A percentile compares a stretch with the other conserved stretches of the same genome.
Conservation (phyloP, 2,888 invertebrate genomes). For the Anodontia alba region DNA sequence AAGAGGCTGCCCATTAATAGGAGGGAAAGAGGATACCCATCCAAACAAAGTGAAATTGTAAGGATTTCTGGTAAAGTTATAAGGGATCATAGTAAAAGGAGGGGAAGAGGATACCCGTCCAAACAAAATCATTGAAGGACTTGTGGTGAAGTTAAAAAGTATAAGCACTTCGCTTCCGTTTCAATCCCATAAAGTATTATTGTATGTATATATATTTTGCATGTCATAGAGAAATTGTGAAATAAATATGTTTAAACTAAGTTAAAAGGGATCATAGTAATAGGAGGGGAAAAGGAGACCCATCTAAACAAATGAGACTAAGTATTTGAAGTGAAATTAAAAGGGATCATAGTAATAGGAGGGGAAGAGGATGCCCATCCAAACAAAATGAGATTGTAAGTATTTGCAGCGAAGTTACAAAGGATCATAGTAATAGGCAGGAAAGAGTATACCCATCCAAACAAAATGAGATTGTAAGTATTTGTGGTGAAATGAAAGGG, state of each 20-base stretch:
- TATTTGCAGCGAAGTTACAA: too few species aligned
- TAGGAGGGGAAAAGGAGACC: too few species aligned
- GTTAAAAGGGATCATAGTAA: too few species aligned
- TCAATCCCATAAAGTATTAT: too few species aligned
- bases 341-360: slow-evolving; percentile 96
- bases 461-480: slow-evolving; percentile 93
- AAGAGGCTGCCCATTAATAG: too few species aligned
- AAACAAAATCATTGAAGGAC: too few species aligned
- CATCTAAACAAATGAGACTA: too few species aligned
- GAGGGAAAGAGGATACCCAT: slow-evolving; percentile 95
- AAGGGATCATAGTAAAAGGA: slow-evolving; percentile 96
- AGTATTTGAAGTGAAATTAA: slow-evolving; percentile 97
- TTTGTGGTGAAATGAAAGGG: slow-evolving; percentile 93
- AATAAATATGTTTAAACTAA: too few species aligned
- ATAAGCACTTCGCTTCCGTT: too few species aligned
- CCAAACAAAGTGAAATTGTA: slow-evolving; percentile 94
- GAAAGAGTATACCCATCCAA: slow-evolving; percentile 93
- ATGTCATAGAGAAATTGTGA: too few species aligned
- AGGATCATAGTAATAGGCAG: slow-evolving; percentile 97
- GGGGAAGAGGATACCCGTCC: slow-evolving; percentile 95
- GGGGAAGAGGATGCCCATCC: slow-evolving; percentile 95
- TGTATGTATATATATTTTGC: too few species aligned
- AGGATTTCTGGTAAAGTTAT: slow-evolving; percentile 97
- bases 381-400: slow-evolving; percentile 93
- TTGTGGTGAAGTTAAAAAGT: too few species aligned